Conservation (phyloP, 2,797 vertebrate genomes). For the Rhinatrema bivittatum region DNA sequence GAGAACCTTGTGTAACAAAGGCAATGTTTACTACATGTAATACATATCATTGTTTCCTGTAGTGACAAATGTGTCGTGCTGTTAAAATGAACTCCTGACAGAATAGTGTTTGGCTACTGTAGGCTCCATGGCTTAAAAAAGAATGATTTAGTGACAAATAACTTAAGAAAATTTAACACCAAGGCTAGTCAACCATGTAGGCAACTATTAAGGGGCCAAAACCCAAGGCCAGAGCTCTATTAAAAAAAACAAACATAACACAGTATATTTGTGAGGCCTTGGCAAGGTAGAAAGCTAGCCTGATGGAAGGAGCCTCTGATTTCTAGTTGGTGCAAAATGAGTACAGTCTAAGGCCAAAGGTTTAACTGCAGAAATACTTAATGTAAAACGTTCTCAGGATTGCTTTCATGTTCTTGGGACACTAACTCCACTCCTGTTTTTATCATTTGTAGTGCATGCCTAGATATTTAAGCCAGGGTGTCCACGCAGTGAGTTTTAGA, state of each 20-base stretch:
- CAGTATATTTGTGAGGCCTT: conserved; percentile 48
- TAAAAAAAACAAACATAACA: conserved; percentile 38
- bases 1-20: conserved; percentile 55
- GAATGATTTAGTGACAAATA: conserved; percentile 67
- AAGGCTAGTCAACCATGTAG: conserved; percentile 59
- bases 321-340: conserved; percentile 47
- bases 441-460: no score
- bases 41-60: conserved; percentile 69
- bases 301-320: conserved; percentile 18
- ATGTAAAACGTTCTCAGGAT: conserved; percentile 45
- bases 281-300: conserved; percentile 29
- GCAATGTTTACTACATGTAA: conserved; percentile 67
- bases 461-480: no score
- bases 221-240: conserved; percentile 61
- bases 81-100: conserved; percentile 69
- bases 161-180: conserved; percentile 71
- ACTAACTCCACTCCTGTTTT: no score
- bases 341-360: conserved; percentile 48
- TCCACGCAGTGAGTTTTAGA: no score
- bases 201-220: conserved; percentile 62
- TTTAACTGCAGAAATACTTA: conserved; percentile 53
- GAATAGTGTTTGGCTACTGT: conserved; percentile 61
- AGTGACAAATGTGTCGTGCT: conserved; percentile 65
- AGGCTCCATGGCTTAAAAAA: conserved; percentile 65
- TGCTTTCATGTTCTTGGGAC: conserved; percentile 44